Evolutionary conservation across 1,140 invertebrate genomes (phyloP).

Genomic region (Hycleus cichorii): DNA sequence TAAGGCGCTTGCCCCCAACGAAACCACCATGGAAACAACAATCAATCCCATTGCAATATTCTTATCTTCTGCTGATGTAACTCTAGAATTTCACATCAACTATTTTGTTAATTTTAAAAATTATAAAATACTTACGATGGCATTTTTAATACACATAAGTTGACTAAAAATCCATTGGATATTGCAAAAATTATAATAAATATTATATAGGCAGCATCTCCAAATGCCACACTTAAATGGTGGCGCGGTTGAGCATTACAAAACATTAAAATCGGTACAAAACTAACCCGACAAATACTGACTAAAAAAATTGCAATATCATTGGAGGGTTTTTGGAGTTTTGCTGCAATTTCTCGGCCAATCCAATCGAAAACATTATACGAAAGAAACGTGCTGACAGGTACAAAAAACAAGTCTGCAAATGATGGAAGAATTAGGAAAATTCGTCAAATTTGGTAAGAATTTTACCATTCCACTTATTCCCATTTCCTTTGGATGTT

Average conservation of each 20-base stretch:
- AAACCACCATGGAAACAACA: too few species aligned
- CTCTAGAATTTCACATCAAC: constrained; percentile 2
- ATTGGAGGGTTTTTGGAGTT: not conserved
- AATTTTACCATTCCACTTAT: constrained; percentile 10
- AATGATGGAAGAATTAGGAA: not conserved
- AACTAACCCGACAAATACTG: not conserved
- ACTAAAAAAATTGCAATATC: not conserved
- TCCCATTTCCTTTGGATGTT: constrained; percentile 1
- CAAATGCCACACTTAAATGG: not conserved
- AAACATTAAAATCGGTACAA: constrained; percentile 4
- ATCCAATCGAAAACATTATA: constrained; percentile 8
- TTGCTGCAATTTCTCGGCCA: not conserved
- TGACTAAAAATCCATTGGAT: constrained; percentile 10
- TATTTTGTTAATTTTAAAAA: not conserved
- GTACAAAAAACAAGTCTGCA: constrained; percentile 7
- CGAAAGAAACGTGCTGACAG: constrained; percentile 1
- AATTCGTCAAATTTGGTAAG: not conserved
- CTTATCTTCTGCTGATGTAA: not conserved
- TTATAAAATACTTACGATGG: constrained; percentile 3
- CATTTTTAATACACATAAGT: constrained; percentile 6
- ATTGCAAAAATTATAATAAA: constrained; percentile 9
- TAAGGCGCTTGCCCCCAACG: too few species aligned
- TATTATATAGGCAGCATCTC: constrained; percentile 3
- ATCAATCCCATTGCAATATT: not conserved
- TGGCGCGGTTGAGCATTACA: constrained; percentile 6